These are phyloP conservation scores for Alsophila aescularia DNA, from an alignment of 2,888 invertebrate genomes.

Conservation along the genomic window DNA sequence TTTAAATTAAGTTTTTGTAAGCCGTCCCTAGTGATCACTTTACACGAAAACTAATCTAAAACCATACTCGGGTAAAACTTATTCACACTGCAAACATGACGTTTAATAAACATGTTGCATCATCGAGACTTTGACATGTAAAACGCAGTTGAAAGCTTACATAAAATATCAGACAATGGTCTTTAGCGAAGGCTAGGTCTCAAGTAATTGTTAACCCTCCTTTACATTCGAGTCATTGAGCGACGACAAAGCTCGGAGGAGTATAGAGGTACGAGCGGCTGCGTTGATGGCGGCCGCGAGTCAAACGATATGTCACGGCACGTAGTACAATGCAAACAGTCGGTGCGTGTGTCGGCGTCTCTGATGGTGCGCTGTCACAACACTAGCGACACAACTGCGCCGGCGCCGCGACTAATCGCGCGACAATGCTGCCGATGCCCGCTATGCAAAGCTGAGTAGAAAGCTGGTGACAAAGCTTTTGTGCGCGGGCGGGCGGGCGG, in stretches of 20 bases:
- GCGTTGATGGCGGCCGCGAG: constrained; percentile 58
- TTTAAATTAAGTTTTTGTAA: too few relatives aligned
- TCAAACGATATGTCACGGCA: constrained; percentile 80
- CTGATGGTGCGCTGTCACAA: constrained; percentile 74
- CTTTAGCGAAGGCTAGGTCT: constrained; percentile 55
- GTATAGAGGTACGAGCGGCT: constrained; percentile 50
- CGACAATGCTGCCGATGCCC: constrained; percentile 62
- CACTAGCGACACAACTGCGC: constrained; percentile 55
- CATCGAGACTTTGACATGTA: constrained; percentile 52
- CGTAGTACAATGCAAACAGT: constrained; percentile 82
- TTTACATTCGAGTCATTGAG: constrained; percentile 61
- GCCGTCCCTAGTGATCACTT: too few relatives aligned
- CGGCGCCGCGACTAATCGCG: constrained; percentile 76
- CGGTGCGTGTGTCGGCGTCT: constrained; percentile 76
- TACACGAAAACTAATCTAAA: not conserved
- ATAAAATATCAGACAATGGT: constrained; percentile 52
- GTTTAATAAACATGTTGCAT: constrained; percentile 50
- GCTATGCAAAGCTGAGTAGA: constrained; percentile 58
- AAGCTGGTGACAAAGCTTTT: constrained; percentile 64
- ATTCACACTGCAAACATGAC: constrained; percentile 23
- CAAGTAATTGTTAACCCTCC: constrained; percentile 66
- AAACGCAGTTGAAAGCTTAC: constrained; percentile 45
- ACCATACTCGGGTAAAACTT: constrained; percentile 13
- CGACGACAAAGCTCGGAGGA: constrained; percentile 58
- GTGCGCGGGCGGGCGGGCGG: constrained; percentile 71